Evolutionary conservation across 1,140 invertebrate species (phyloP), one percentile per base, ranked within the genome.

Genomic region (Cylas formicarius): DNA sequence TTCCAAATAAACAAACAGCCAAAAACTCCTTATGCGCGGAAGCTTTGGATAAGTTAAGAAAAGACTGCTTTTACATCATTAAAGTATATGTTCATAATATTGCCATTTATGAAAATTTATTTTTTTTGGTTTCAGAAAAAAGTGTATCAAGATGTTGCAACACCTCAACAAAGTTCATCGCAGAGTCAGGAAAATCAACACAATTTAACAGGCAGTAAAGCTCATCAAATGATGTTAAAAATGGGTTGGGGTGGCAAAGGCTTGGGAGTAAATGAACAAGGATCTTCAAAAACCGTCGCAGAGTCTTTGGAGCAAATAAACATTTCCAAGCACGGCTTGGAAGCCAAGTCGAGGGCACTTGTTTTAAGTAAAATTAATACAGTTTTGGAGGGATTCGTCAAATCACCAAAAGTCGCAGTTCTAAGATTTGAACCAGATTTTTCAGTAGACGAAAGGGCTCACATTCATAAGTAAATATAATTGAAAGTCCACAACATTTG

Each of bases 231-330:
- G 49, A 55, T 55, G 53, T 14, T 55, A 10, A 55, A 55, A 43
- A 55, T 55, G 53, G 53, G 53, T 2, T 55, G 53, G 53, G 32
- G 35, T n/a, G 53, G 53, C 0, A 51, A 51, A 45, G 53, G 53
- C 9, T 31, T 55, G 9, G 53, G 53, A 7, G 23, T 40, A 8
- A 48, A 49, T 20, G 49, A 55, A 33, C 53, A 55, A 37, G 53
- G 53, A 24, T 37, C 16, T 18, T 23, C 48, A 28, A 47, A 49
- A 26, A 55, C 42, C 23, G 35, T 55, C 7, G 50, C 50, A 20
- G 50, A 53, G 18, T 48, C 50, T 16, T 33, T 55, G 19, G 46
- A 52, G 16, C 49, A 55, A 23, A n/a, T n/a, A n/a, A 55, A 55
- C 44, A 29, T 55, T 13, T 44, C 45, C 6, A 45, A 47, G 21